Base-by-base conservation (phyloP, 2,113 vertebrate genomes). In the Clinocottus analis region DNA sequence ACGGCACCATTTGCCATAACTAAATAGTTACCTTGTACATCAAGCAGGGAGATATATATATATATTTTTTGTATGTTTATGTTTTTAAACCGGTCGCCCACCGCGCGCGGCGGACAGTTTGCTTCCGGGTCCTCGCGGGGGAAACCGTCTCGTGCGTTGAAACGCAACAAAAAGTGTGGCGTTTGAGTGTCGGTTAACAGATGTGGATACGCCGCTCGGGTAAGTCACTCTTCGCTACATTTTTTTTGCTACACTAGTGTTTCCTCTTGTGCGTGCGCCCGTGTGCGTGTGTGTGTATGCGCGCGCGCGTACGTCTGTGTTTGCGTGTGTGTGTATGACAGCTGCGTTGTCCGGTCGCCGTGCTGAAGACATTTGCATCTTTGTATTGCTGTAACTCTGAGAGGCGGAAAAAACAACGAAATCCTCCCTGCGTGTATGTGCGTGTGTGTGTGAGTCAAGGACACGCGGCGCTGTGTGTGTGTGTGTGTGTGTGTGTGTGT, bases 1-100 rank as follows among this genome's bases (percentile, higher is more conserved):
- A 93, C 93, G 91, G 91, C 93, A 90, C 92, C 93, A 93, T 93
- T 93, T 93, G 94, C 93, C 90, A 92, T 73, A 93, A 93, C 92
- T 93, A 94, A 94, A 92, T 91, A 94, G 93, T 94, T 93, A 90
- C 89, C 90, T 78, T 84, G 84, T 86, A 87, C 87, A 86, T 84
- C 84, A 89, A 93, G 88, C 87, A 72, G 87, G 83, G 41, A 85
- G 78, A 83, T 7, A 29, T 16, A 16, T 13, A 75, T 85, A 87
- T 85, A n/a, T n/a, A n/a, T 85, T 53, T 25, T 25, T 55, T 25
- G 25, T 55, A 55, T 55, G 12, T 55, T 55, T 55, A 47, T 47
- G 45, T 25, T 25, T 88, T 84, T 72, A 55, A 79, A 90, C 82
- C 83, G 79, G 79, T 83, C 62, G 59, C 72, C 62, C 73, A 77